Evolutionary conservation across 2,797 vertebrate species (phyloP).

Genomic region (Melanotaenia maccullochi): DNA sequence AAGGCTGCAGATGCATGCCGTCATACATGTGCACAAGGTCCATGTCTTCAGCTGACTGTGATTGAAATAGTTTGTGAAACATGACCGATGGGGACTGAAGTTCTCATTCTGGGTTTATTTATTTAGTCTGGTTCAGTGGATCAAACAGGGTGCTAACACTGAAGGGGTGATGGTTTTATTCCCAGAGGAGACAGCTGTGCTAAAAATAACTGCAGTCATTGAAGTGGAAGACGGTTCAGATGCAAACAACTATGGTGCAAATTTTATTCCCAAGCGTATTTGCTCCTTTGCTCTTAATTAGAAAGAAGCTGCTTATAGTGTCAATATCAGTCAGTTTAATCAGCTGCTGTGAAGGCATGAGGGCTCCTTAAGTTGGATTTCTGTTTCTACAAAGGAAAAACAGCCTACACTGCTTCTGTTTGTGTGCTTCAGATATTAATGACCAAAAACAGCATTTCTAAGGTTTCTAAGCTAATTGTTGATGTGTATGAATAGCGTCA

Average conservation of each 20-base stretch:
- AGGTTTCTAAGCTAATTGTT: background rate
- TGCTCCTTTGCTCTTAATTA: no score
- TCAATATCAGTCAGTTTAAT: no score
- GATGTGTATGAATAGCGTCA: background rate
- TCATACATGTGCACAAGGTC: background rate
- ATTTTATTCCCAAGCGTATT: constrained; percentile 3
- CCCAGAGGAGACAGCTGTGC: constrained; percentile 32
- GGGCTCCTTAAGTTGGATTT: background rate
- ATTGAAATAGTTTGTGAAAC: background rate
- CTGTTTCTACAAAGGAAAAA: background rate
- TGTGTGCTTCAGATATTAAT: no score
- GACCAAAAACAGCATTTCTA: no score
- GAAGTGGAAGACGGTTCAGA: constrained; percentile 37
- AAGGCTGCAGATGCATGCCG: constrained; percentile 7
- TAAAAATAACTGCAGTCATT: constrained; percentile 54
- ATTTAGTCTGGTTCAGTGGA: background rate
- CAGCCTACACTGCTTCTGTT: background rate
- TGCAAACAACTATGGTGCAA: constrained; percentile 11
- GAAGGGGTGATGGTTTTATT: constrained; percentile 15
- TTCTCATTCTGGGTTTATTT: constrained; percentile 7
- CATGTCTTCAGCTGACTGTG: background rate
- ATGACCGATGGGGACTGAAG: background rate
- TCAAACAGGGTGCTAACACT: background rate
- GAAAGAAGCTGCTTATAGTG: no score
- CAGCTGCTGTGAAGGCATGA: no score